These are phyloP conservation scores for Lepidochrysops patricia DNA, from an alignment of 2,888 invertebrate species.

Conservation along the genomic window DNA sequence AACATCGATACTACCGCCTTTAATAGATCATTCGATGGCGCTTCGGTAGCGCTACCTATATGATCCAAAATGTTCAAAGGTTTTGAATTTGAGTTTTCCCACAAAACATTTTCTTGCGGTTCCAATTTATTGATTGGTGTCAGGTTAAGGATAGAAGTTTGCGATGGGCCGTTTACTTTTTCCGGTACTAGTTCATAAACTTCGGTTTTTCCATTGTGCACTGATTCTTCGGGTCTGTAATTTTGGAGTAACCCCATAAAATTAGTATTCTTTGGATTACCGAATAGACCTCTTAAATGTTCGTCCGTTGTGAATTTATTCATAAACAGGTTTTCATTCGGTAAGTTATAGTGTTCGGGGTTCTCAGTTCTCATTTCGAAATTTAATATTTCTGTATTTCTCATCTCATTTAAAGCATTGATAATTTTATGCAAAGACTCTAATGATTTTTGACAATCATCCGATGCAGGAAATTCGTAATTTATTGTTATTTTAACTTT, in stretches of 20 bases:
- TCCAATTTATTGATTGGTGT: neutral
- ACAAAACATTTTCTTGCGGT: neutral
- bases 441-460: neutral
- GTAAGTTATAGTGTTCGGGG: neutral
- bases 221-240: neutral
- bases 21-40: neutral
- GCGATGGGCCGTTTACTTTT: neutral
- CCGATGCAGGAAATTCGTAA: neutral
- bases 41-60: neutral
- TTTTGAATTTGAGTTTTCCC: neutral
- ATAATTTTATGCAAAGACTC: neutral
- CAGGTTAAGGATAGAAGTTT: neutral
- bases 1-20: neutral
- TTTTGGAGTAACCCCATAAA: neutral
- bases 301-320: neutral
- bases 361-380: neutral
- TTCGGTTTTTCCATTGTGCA: neutral
- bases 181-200: neutral
- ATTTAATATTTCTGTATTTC: neutral
- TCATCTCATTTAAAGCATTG: neutral
- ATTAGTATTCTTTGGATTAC: neutral
- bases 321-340: neutral
- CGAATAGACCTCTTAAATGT: neutral
- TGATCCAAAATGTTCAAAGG: neutral
- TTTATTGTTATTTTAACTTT: neutral